Evolutionary conservation across 2,888 invertebrate species (phyloP).

Genomic region (Dysmachus trigonus): DNA sequence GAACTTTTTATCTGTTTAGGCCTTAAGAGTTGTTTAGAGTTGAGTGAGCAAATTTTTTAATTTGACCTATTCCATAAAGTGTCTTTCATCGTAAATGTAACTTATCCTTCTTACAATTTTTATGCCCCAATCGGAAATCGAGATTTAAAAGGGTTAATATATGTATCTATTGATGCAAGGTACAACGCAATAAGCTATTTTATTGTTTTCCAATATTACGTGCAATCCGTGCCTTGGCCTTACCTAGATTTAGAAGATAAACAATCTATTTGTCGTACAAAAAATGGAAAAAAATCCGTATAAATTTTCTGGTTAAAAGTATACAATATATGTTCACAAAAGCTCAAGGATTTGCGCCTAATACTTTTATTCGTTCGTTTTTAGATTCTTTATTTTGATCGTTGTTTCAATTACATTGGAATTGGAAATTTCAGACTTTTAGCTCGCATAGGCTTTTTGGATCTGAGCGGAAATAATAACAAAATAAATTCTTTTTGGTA

Average conservation of each 20-base stretch:
- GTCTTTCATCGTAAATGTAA: no score
- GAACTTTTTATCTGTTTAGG: no score
- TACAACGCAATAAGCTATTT: no score
- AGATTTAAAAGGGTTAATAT: no score
- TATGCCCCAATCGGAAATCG: neutral
- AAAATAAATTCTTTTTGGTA: neutral
- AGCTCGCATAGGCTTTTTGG: neutral
- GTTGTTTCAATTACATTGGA: neutral
- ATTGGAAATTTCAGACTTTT: neutral
- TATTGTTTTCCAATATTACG: no score
- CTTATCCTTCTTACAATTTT: neutral
- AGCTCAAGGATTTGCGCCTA: neutral
- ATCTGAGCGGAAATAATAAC: neutral
- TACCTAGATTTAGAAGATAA: neutral
- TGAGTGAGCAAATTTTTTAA: neutral
- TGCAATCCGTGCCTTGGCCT: neutral
- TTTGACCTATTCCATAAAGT: neutral
- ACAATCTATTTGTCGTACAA: neutral
- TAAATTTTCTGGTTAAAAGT: neutral
- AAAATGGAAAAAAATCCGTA: neutral
- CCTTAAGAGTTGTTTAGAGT: neutral
- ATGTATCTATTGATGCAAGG: no score
- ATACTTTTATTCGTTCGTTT: neutral
- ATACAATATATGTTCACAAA: neutral
- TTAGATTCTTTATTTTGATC: neutral